A percentile compares a stretch with the other conserved stretches of the same genome.
Conservation (phyloP, 2,888 invertebrate genomes). For the Hydriomena furcata region DNA sequence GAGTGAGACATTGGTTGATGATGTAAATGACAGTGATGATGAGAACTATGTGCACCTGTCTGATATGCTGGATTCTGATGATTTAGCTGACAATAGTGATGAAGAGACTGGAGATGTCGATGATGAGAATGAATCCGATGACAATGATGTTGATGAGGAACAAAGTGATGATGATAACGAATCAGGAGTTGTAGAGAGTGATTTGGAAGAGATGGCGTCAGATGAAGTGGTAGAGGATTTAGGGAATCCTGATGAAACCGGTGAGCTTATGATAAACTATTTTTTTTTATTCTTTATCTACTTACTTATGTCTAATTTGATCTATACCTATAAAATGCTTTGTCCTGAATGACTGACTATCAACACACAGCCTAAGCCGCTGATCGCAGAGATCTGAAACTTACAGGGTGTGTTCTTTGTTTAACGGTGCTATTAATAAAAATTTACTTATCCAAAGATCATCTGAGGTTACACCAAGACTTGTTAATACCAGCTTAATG, state of each 20-base stretch:
- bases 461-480: no score
- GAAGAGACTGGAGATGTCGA: constrained; percentile 34
- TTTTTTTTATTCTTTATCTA: no score
- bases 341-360: no score
- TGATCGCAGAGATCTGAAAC: no score
- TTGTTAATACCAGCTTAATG: no score
- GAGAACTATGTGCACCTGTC: constrained; percentile 68
- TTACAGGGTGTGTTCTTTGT: no score
- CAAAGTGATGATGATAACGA: constrained; percentile 29
- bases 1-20: constrained; percentile 54
- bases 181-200: constrained; percentile 30
- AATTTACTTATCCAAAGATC: no score
- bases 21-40: constrained; percentile 67
- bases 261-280: no score
- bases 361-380: no score
- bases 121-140: constrained; percentile 17
- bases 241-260: constrained; percentile 50
- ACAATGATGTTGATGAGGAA: constrained; percentile 28
- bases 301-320: no score
- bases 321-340: no score
- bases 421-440: no score
- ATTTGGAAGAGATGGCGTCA: constrained; percentile 24
- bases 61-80: constrained; percentile 68
- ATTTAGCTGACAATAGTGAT: constrained; percentile 53
- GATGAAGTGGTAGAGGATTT: constrained; percentile 41